phyloP scores from a whole-genome alignment of 2,888 invertebrate genomes.

The Cryptocephalus moraei region DNA sequence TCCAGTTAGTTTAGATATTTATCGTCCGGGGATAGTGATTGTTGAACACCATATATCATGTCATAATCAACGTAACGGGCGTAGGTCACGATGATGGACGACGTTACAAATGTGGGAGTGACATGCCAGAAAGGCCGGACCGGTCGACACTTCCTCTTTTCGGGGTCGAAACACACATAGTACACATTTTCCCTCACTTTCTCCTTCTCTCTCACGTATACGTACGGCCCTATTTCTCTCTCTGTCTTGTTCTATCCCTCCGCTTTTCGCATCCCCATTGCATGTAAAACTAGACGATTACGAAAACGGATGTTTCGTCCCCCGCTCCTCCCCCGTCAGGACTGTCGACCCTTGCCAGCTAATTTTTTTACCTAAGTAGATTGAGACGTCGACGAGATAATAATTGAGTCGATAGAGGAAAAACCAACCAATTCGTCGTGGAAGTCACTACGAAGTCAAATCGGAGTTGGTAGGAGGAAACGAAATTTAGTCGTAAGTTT shows the following conservation, averaged over 20 bases:
- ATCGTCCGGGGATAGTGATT: conserved; percentile 14
- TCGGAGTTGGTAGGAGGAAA: no score
- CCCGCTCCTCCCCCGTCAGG: not conserved
- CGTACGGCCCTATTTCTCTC: no score
- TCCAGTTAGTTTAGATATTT: conserved; percentile 4
- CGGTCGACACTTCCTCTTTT: conserved; percentile 19
- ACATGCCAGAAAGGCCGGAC: conserved; percentile 19
- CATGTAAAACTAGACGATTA: conserved; percentile 9
- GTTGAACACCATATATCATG: conserved; percentile 19
- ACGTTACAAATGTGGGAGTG: conserved; percentile 22
- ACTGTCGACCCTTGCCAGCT: no score
- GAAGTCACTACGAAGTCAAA: no score
- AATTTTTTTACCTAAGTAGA: no score
- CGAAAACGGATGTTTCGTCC: conserved; percentile 11
- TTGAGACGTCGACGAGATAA: no score
- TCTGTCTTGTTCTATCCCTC: no score
- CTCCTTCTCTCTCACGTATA: no score
- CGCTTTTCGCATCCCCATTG: conserved; percentile 5
- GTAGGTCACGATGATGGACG: conserved; percentile 22
- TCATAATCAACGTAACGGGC: conserved; percentile 19
- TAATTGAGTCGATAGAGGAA: no score
- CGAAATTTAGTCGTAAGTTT: no score
- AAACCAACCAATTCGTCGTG: no score
- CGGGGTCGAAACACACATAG: conserved; percentile 2
- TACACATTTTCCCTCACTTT: no score